Evolutionary conservation across 2,888 invertebrate species (phyloP).

Genomic region (Epirrhoe alternata): DNA sequence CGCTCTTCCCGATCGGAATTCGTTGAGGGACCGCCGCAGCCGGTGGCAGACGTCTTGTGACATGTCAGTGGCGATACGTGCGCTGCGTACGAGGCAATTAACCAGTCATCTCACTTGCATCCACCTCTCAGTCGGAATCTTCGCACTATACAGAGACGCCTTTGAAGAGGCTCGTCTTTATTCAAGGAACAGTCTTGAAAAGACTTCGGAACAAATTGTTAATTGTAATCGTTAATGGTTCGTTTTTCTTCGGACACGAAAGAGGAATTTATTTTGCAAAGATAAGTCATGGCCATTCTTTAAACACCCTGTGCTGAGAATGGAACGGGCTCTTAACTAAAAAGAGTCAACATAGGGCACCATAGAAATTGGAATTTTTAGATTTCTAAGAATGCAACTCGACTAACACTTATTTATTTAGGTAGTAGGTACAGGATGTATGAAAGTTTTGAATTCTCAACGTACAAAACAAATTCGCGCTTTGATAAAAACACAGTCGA

Average conservation of each 20-base stretch:
- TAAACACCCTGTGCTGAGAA: constrained; percentile 42
- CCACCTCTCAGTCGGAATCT: constrained; percentile 63
- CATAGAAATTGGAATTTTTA: no score
- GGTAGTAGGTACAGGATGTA: background rate
- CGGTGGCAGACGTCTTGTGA: constrained; percentile 84
- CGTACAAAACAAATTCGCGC: constrained; percentile 6
- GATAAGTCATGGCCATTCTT: constrained; percentile 43
- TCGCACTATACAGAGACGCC: constrained; percentile 57
- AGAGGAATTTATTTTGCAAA: constrained; percentile 50
- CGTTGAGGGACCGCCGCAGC: constrained; percentile 82
- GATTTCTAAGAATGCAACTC: no score
- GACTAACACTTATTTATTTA: background rate
- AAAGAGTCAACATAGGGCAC: background rate
- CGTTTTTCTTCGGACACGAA: constrained; percentile 50
- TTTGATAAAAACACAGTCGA: constrained; percentile 36
- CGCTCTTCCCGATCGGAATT: constrained; percentile 83
- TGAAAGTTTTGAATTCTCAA: constrained; percentile 7
- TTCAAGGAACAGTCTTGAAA: constrained; percentile 76
- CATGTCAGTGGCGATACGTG: constrained; percentile 80
- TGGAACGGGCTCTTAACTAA: constrained; percentile 25
- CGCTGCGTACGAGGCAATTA: constrained; percentile 81
- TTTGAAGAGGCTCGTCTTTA: constrained; percentile 67
- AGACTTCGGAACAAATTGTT: constrained; percentile 65
- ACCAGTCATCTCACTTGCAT: constrained; percentile 70
- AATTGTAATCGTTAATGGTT: constrained; percentile 68